Evolutionary conservation across 37 sponge, comb jelly and placozoan species (phyloP).

Genomic region (Halisarca cf. caerulea): DNA sequence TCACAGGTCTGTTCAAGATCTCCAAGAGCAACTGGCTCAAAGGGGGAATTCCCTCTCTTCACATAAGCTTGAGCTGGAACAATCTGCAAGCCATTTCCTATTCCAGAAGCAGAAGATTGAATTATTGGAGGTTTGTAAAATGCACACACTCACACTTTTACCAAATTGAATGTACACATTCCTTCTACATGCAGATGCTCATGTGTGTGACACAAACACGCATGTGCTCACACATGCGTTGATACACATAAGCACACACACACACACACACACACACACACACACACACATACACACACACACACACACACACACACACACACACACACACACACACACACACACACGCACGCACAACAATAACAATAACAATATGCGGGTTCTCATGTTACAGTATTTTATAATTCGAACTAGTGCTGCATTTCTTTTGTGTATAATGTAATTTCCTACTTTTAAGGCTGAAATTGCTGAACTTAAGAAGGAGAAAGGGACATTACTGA

Average conservation of each 20-base stretch:
- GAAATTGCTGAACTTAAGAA: not conserved
- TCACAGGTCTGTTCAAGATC: conserved; percentile 3
- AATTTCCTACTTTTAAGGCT: no score
- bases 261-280: no score
- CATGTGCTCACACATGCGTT: no score
- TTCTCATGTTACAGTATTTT: no score
- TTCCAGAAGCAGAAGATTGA: conserved; percentile 15
- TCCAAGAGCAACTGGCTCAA: conserved; percentile 21
- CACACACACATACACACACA: no score
- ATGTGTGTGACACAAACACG: no score
- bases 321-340: no score
- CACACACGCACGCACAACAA: no score
- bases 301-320: no score
- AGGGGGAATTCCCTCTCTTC: not conserved
- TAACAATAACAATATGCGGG: no score
- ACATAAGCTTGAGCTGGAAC: conserved; percentile 8
- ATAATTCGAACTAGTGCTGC: no score
- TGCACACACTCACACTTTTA: not conserved
- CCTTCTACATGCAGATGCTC: not conserved
- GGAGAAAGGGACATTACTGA: not conserved
- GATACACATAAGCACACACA: not conserved
- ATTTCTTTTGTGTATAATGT: no score
- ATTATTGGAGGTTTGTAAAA: not conserved
- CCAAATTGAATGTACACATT: not conserved
- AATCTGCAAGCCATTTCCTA: not conserved